phyloP scores from a whole-genome alignment of 1,140 invertebrate species.

The Temnothorax curvispinosus region DNA sequence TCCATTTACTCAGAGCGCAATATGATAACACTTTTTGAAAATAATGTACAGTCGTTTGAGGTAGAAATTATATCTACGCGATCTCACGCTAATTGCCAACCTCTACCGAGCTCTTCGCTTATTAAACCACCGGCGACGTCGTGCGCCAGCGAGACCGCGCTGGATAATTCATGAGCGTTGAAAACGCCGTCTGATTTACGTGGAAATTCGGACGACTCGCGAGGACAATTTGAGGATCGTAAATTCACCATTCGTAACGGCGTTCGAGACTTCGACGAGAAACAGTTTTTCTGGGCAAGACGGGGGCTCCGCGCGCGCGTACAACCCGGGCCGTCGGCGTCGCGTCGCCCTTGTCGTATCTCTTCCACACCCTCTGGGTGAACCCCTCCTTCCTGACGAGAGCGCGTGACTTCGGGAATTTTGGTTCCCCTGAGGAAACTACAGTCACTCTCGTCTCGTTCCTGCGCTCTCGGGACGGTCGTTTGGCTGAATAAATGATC shows the following conservation, averaged over 20 bases:
- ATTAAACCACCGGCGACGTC: constrained; percentile 49
- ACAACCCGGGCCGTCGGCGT: background rate
- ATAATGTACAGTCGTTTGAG: constrained; percentile 35
- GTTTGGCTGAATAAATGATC: constrained; percentile 57
- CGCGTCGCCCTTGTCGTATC: background rate
- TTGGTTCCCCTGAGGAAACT: background rate
- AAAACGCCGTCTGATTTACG: constrained; percentile 37
- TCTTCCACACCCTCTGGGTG: background rate
- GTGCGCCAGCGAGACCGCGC: constrained; percentile 26
- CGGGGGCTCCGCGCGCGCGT: background rate
- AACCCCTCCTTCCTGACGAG: no score
- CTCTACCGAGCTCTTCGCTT: constrained; percentile 37
- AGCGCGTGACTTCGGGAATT: constrained; percentile 52
- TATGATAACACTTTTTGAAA: constrained; percentile 16
- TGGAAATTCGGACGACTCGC: constrained; percentile 26
- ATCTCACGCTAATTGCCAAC: constrained; percentile 28
- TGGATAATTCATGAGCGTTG: constrained; percentile 53
- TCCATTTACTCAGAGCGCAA: background rate
- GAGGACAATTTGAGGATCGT: constrained; percentile 13
- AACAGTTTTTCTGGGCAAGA: background rate
- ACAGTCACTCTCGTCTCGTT: constrained; percentile 28
- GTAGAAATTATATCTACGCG: constrained; percentile 44
- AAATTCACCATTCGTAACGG: constrained; percentile 26
- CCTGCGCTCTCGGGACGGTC: constrained; percentile 40
- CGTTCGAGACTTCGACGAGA: constrained; percentile 14